phyloP scores from a whole-genome alignment of 2,113 vertebrate species.

The Todiramphus saurophagus region DNA sequence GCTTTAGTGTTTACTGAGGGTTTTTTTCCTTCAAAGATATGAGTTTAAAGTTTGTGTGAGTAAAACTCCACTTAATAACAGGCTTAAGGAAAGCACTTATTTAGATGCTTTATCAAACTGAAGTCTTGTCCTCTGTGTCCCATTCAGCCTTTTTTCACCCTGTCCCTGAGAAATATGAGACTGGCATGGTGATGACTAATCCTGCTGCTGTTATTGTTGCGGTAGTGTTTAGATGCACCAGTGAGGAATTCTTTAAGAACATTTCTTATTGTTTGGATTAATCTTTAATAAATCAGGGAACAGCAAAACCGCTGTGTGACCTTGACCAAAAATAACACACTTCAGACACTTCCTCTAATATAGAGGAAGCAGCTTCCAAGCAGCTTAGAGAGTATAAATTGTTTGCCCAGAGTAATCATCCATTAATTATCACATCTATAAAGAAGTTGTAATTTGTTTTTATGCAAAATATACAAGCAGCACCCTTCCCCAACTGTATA shows the following conservation, averaged over 20 bases:
- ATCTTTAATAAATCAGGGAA: neutral
- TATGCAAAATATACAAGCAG: neutral
- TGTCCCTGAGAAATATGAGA: neutral
- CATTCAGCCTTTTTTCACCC: neutral
- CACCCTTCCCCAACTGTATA: neutral
- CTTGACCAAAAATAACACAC: neutral
- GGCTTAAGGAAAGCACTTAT: neutral
- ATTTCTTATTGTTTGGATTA: neutral
- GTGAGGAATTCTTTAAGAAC: neutral
- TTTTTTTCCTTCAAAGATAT: neutral
- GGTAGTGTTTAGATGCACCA: neutral
- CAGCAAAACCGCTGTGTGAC: neutral
- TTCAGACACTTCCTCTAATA: neutral
- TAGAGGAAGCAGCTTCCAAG: neutral
- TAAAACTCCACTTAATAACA: neutral
- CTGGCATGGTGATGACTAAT: neutral
- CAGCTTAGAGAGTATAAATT: neutral
- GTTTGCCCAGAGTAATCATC: neutral
- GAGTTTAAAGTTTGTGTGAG: neutral
- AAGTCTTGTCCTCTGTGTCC: neutral
- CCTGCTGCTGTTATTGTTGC: neutral
- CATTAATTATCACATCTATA: neutral
- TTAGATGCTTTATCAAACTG: neutral
- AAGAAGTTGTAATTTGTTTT: neutral
- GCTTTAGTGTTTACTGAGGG: neutral